Evolutionary conservation across 2,797 vertebrate genomes (phyloP).

Genomic region (Spinus pinus): DNA sequence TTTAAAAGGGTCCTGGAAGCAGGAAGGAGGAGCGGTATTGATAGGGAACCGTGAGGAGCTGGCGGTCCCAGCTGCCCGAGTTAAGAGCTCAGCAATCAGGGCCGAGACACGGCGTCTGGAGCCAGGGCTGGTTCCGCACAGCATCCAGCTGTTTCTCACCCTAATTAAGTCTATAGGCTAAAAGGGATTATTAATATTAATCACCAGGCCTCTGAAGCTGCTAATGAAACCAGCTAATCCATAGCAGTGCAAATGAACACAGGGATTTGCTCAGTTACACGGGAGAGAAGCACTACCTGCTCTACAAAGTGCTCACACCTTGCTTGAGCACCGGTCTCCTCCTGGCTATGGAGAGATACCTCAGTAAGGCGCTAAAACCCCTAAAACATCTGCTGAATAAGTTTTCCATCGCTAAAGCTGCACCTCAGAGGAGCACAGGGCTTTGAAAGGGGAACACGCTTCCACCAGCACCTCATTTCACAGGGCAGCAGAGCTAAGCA

Average conservation of each 20-base stretch:
- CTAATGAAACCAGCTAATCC: neutral
- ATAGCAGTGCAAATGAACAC: neutral
- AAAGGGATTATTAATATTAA: conserved; percentile 13
- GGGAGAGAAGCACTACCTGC: neutral
- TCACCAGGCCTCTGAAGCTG: neutral
- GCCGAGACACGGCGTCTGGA: neutral
- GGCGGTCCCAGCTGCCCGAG: neutral
- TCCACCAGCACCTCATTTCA: neutral
- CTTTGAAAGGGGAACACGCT: neutral
- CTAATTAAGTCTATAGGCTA: neutral
- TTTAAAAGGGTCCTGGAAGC: neutral
- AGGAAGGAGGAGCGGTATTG: neutral
- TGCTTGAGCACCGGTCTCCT: neutral
- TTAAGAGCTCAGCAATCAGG: neutral
- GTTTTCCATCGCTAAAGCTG: neutral
- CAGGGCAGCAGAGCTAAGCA: neutral
- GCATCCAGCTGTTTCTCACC: neutral
- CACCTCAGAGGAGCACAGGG: neutral
- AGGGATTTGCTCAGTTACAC: neutral
- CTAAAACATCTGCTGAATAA: neutral
- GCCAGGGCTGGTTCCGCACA: neutral
- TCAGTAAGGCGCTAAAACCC: neutral
- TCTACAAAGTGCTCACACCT: rapidly evolving
- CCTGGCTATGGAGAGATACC: neutral
- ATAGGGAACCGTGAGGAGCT: neutral